These are phyloP conservation scores for Leptinotarsa defecta DNA, from an alignment of 1,140 invertebrate genomes.

Conservation along the genomic window DNA sequence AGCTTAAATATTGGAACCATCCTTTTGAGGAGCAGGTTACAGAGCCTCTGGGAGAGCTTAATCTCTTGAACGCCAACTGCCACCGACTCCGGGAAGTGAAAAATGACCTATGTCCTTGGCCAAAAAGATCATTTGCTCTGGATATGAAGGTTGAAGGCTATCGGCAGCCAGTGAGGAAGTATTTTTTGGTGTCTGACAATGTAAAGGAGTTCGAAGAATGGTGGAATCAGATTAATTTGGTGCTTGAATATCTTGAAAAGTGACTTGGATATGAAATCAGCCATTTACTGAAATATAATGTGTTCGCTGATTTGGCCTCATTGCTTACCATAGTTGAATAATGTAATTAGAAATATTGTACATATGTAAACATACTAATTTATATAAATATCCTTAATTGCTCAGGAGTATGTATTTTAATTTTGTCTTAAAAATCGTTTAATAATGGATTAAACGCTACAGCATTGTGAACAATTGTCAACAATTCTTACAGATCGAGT, in stretches of 20 bases:
- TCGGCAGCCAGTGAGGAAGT: background rate
- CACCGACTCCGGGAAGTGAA: background rate
- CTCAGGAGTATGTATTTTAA: too few relatives aligned
- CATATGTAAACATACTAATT: too few relatives aligned
- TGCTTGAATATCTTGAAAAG: background rate
- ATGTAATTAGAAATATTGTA: too few relatives aligned
- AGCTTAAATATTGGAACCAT: slow-evolving; percentile 16
- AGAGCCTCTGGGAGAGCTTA: background rate
- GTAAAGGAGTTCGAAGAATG: slow-evolving; percentile 6
- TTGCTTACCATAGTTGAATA: too few relatives aligned
- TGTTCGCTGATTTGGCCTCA: too few relatives aligned
- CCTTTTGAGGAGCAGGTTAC: slow-evolving; percentile 5
- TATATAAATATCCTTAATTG: too few relatives aligned
- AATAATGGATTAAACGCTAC: too few relatives aligned
- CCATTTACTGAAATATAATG: too few relatives aligned
- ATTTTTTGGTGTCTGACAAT: background rate
- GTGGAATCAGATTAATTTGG: slow-evolving; percentile 7
- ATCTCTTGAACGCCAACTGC: background rate
- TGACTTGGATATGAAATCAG: background rate
- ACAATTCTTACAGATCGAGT: too few relatives aligned
- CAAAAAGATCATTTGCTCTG: background rate
- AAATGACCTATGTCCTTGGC: background rate
- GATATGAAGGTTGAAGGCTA: background rate
- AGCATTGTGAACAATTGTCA: too few relatives aligned
- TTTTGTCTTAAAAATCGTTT: too few relatives aligned